Percentiles rank a stretch among this genome's conserved stretches.
phyloP scores from a whole-genome alignment of 2,113 vertebrate genomes.

The Heliornis fulica region DNA sequence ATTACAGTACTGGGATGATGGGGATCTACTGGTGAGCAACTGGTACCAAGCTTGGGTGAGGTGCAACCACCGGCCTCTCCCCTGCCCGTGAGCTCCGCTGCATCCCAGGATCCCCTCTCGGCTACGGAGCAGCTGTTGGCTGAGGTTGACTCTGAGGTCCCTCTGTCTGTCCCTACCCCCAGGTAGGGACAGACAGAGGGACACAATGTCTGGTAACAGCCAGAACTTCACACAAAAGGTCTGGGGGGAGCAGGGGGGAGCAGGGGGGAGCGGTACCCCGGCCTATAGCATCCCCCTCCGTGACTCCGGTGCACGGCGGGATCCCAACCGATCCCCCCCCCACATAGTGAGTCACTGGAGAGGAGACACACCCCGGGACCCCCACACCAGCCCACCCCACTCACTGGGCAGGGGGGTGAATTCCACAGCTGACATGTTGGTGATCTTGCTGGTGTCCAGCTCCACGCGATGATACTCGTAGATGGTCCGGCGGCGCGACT shows the following conservation, averaged over 20 bases:
- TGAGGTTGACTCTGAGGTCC: fast-evolving
- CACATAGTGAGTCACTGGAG: too few species aligned
- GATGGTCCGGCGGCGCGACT: constrained; percentile 81
- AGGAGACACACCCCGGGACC: not conserved
- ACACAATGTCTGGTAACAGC: too few species aligned
- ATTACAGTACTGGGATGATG: fast-evolving
- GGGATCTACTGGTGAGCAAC: not conserved
- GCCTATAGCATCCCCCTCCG: fast-evolving
- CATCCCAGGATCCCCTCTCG: not conserved
- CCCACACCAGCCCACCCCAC: not conserved
- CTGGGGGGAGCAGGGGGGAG: not conserved
- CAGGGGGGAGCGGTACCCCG: not conserved
- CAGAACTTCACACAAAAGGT: too few species aligned
- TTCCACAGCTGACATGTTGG: constrained; percentile 82
- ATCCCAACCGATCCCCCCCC: too few species aligned
- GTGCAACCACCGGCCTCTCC: too few species aligned
- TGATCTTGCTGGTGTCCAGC: constrained; percentile 83
- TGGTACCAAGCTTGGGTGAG: too few species aligned
- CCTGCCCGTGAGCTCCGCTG: not conserved
- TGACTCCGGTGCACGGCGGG: fast-evolving
- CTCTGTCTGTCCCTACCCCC: too few species aligned
- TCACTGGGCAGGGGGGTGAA: constrained; percentile 92
- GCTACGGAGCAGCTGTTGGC: not conserved
- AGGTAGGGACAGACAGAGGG: too few species aligned
- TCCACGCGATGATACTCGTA: constrained; percentile 94